These are phyloP conservation scores for Pipra filicauda DNA, from an alignment of 2,113 vertebrate species.

Conservation along the genomic window DNA sequence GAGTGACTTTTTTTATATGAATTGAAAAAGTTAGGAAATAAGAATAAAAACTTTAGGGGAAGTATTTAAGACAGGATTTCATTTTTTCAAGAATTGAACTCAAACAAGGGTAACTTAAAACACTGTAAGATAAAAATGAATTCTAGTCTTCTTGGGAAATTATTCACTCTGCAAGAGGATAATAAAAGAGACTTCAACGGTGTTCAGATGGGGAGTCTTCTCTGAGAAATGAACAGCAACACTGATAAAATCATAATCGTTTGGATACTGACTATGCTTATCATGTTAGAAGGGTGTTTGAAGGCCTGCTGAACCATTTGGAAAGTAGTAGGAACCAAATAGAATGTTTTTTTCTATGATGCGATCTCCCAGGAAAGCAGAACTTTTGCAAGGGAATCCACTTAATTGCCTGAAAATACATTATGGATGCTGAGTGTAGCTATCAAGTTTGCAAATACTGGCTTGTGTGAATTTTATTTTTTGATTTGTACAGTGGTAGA, in stretches of 20 bases:
- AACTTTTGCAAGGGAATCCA: background rate
- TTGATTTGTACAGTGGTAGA: fast-evolving
- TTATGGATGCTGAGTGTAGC: background rate
- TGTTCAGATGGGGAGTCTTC: background rate
- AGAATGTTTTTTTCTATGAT: background rate
- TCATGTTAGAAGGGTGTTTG: background rate
- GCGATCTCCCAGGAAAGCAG: background rate
- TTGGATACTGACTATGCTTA: background rate
- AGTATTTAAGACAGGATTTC: background rate
- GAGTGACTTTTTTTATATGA: background rate
- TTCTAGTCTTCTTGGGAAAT: background rate
- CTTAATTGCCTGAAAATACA: background rate
- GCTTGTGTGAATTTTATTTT: background rate
- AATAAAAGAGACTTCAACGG: background rate
- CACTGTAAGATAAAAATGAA: background rate
- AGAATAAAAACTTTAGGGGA: background rate
- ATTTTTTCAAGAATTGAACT: background rate
- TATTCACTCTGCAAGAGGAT: background rate
- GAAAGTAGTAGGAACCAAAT: background rate
- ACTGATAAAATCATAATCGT: background rate
- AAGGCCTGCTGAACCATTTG: background rate
- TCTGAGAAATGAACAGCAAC: background rate
- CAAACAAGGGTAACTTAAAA: background rate
- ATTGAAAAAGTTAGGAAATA: background rate
- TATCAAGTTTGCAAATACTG: background rate